Base-by-base conservation (phyloP, 2,888 invertebrate genomes). In the Agriopis aurantiaria region DNA sequence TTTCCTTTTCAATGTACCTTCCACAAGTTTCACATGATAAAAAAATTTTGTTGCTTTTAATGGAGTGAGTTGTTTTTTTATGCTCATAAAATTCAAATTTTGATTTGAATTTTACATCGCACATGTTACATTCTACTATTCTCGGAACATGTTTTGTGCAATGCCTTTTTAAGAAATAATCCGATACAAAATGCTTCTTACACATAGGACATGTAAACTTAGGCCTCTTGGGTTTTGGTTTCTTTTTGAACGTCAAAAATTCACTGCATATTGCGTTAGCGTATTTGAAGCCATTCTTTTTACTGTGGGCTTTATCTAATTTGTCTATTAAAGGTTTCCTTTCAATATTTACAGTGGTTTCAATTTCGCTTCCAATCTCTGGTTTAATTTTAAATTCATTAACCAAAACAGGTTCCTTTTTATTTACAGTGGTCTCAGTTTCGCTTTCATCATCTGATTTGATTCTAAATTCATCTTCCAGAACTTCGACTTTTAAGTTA, bases 381-480 rank as follows among this genome's bases (percentile, higher is more conserved):
- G 88, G 85, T 74, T 88, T 79, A 0, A 86, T 8, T 81, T 93
- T 88, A 76, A 89, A 93, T 76, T 93, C 93, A 58, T 93, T 93
- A 85, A 93, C 93, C 63, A 94, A 72, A 8, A 92, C 86, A 33
- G 33, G 33, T 33, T 33, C 5, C 62, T 70, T 67, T 4, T 66
- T 8, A 10, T 52, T n/a, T 63, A 67, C 63, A 5, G 33, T 9
- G 0, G 5, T 9, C 14, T 78, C 75, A 0, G 52, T n/a, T 3
- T 78, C 85, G 11, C 61, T 75, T 7, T 88, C 89, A 65, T 84
- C 82, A 0, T 87, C 90, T 3, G 88, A 85, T 74, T 88, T 79
- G 0, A 86, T 8, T 81, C 93, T 88, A 76, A 89, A 93, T 76
- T 93, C 93, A 58, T 93, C 93, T 85, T 94, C 93, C 64, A 94